phyloP scores from a whole-genome alignment of 1,140 invertebrate genomes.

The Contarinia nasturtii region DNA sequence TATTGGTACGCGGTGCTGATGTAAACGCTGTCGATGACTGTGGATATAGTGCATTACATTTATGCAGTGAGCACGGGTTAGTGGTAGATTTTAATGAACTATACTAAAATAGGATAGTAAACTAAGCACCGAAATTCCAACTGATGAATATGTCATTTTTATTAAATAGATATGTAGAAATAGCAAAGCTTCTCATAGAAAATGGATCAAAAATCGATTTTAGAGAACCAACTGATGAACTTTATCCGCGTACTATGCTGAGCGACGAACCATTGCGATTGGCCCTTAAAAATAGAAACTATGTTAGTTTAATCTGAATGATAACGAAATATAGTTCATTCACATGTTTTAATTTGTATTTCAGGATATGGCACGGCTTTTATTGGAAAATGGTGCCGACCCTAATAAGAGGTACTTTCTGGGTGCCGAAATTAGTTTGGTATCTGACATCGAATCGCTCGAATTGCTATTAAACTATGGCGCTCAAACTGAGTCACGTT shows the following conservation, averaged over 20 bases:
- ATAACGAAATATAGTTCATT: background rate
- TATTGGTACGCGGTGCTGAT: constrained; percentile 58
- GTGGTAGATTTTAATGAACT: constrained; percentile 13
- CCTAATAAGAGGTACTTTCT: constrained; percentile 72
- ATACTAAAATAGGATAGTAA: no score
- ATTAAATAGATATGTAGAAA: constrained; percentile 37
- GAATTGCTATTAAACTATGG: constrained; percentile 66
- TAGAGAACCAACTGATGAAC: constrained; percentile 41
- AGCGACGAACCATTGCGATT: constrained; percentile 65
- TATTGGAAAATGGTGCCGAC: constrained; percentile 51
- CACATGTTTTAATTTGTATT: no score
- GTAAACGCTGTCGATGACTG: constrained; percentile 75
- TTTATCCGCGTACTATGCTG: constrained; percentile 47
- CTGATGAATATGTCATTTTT: background rate
- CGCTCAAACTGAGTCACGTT: constrained; percentile 67
- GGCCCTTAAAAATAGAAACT: constrained; percentile 71
- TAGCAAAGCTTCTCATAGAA: constrained; percentile 54
- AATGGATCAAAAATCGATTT: constrained; percentile 66
- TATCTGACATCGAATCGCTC: constrained; percentile 64
- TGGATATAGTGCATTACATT: constrained; percentile 73
- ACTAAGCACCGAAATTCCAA: no score
- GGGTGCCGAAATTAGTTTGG: constrained; percentile 73
- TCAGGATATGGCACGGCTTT: constrained; percentile 40
- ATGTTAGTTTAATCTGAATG: constrained; percentile 25
- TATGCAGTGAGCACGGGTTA: constrained; percentile 68